These are phyloP conservation scores for Pandemis corylana DNA, from an alignment of 2,888 invertebrate species.

Conservation along the genomic window DNA sequence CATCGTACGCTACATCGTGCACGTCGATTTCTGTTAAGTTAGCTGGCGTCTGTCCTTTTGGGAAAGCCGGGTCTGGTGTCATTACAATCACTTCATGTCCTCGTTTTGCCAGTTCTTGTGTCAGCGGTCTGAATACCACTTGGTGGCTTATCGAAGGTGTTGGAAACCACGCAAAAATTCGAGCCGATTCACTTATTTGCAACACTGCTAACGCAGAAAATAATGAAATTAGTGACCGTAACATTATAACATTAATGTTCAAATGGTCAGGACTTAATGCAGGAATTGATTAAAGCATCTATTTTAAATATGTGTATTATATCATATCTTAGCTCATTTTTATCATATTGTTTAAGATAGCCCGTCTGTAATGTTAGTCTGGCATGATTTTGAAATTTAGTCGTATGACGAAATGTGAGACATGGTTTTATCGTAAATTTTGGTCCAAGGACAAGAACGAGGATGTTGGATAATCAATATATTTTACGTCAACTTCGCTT, in stretches of 20 bases:
- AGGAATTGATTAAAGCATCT: no score
- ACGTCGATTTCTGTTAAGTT: conserved; percentile 62
- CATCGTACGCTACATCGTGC: conserved; percentile 55
- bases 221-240: background rate
- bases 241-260: background rate
- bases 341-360: no score
- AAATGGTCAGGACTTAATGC: background rate
- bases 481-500: no score
- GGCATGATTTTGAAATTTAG: no score
- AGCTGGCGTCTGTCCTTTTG: conserved; percentile 48
- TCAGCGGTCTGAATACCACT: conserved; percentile 53
- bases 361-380: no score
- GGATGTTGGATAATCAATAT: no score
- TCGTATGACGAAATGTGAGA: no score
- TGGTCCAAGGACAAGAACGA: no score
- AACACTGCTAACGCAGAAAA: background rate
- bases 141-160: conserved; percentile 58
- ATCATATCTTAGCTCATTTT: no score
- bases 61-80: conserved; percentile 54
- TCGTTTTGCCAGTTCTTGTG: conserved; percentile 52
- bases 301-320: no score
- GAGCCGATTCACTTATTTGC: conserved; percentile 45
- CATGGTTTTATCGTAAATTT: no score
- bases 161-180: conserved; percentile 53
- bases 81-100: conserved; percentile 55